phyloP scores from a whole-genome alignment of 2,888 invertebrate species.

The Bombyx huttoni region DNA sequence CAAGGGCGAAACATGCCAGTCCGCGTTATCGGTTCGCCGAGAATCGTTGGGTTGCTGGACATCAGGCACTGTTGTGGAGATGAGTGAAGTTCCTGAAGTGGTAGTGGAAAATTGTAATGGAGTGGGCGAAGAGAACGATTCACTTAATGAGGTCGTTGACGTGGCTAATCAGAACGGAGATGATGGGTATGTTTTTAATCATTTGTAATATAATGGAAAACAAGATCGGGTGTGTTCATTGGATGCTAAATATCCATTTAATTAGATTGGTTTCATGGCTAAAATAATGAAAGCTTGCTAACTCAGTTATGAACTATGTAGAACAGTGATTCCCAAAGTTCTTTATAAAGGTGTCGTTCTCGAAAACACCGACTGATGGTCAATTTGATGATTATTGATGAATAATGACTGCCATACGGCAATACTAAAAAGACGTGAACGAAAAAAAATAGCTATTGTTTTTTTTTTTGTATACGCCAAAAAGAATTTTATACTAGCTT shows the following conservation, averaged over 20 bases:
- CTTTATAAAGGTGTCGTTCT: too few species aligned
- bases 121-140: slow-evolving; percentile 33
- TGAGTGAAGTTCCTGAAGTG: slow-evolving; percentile 55
- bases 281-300: slow-evolving; percentile 5
- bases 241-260: background rate
- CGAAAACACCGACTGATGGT: too few species aligned
- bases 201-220: background rate
- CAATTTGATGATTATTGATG: too few species aligned
- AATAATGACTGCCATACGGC: too few species aligned
- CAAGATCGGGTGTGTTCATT: background rate
- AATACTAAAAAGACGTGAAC: too few species aligned
- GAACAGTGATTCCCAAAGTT: too few species aligned
- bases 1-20: slow-evolving; percentile 63
- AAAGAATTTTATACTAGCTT: too few species aligned
- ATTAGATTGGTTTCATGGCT: background rate
- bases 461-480: too few species aligned
- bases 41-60: slow-evolving; percentile 36
- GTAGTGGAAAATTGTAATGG: slow-evolving; percentile 57
- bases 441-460: too few species aligned
- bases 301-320: background rate
- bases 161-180: slow-evolving; percentile 37
- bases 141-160: slow-evolving; percentile 20
- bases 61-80: slow-evolving; percentile 26
- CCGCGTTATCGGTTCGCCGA: slow-evolving; percentile 35
- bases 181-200: slow-evolving; percentile 36